A percentile compares a stretch with the other conserved stretches of the same genome.
Conservation (phyloP, 2,888 invertebrate species). For the Euzophera pinguis region DNA sequence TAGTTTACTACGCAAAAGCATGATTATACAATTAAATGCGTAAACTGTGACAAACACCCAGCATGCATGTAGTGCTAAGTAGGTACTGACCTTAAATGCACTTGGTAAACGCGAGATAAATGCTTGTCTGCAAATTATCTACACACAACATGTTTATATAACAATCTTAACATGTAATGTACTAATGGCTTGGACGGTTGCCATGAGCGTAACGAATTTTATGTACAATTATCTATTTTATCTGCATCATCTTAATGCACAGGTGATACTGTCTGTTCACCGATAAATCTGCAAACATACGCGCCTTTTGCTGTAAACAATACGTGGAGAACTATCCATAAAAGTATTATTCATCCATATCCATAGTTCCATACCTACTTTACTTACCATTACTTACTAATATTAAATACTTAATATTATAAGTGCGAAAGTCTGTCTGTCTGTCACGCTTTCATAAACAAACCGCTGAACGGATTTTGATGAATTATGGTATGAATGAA, state of each 20-base stretch:
- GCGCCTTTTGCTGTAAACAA: background rate
- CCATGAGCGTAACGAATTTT: slow-evolving; percentile 3
- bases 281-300: background rate
- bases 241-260: background rate
- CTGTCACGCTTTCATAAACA: no score
- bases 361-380: no score
- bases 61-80: background rate
- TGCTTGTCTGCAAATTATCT: slow-evolving; percentile 7
- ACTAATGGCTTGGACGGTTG: slow-evolving; percentile 7
- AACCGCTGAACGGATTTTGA: no score
- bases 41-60: background rate
- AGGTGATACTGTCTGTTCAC: background rate
- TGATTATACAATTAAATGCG: background rate
- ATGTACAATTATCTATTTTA: slow-evolving; percentile 7
- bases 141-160: slow-evolving; percentile 5
- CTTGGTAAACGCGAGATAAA: slow-evolving; percentile 5
- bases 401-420: no score
- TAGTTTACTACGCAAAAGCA: no score
- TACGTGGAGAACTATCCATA: no score
- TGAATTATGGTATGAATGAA: no score
- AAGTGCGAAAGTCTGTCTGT: no score
- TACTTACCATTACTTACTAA: no score
- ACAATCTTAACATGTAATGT: slow-evolving; percentile 3
- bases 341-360: no score
- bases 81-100: slow-evolving; percentile 14